These are phyloP conservation scores for Bathynomus jamesi DNA, from an alignment of 1,140 invertebrate genomes.

Conservation along the genomic window DNA sequence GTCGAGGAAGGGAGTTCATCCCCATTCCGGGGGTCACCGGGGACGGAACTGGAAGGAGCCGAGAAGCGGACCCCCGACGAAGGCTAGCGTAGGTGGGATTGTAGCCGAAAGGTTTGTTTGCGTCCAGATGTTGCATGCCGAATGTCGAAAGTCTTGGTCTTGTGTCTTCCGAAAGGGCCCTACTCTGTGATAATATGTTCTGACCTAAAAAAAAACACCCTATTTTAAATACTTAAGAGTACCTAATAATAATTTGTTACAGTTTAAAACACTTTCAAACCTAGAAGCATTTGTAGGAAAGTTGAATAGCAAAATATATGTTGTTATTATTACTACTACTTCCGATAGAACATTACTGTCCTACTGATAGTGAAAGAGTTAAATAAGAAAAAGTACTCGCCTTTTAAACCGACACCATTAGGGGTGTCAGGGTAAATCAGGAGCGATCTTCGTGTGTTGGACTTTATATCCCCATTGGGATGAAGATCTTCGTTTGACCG, in stretches of 20 bases:
- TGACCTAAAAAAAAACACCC: background rate
- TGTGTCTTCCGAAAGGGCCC: slow-evolving; percentile 5
- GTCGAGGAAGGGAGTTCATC: background rate
- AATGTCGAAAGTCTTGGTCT: slow-evolving; percentile 8
- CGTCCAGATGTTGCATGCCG: background rate
- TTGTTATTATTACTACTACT: too few species aligned
- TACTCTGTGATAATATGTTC: background rate
- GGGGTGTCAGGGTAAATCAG: background rate
- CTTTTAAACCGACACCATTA: background rate
- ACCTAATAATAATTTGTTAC: too few species aligned
- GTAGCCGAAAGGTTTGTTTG: background rate
- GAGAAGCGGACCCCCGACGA: background rate
- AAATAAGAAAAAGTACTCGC: background rate
- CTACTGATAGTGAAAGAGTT: background rate
- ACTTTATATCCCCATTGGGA: slow-evolving; percentile 11
- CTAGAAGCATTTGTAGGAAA: background rate
- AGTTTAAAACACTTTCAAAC: too few species aligned
- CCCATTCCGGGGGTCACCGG: background rate
- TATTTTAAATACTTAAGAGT: too few species aligned
- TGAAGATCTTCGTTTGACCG: slow-evolving; percentile 52
- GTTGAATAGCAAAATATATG: background rate
- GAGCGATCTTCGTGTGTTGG: background rate
- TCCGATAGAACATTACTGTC: too few species aligned
- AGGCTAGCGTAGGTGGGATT: background rate
- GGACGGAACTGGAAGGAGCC: background rate